Evolutionary conservation across 1,140 invertebrate genomes (phyloP).

Genomic region (Anoplolepis gracilipes): DNA sequence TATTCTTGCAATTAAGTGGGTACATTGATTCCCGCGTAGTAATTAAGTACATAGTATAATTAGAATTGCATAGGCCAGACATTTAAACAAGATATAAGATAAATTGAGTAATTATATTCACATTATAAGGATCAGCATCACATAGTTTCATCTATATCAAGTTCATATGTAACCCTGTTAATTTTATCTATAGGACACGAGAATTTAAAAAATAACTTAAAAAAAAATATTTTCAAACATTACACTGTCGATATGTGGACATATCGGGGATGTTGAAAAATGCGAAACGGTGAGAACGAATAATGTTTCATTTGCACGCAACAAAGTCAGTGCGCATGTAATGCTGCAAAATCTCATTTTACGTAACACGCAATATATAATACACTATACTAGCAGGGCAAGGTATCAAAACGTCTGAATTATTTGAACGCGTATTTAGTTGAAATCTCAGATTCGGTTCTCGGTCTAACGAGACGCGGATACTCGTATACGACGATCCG

Average conservation of each 20-base stretch:
- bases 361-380: too few species aligned
- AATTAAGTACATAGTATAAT: conserved; percentile 67
- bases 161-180: background rate
- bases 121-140: conserved; percentile 54
- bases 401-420: background rate
- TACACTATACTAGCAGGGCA: too few species aligned
- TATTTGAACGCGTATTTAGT: background rate
- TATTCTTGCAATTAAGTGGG: conserved; percentile 61
- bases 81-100: conserved; percentile 65
- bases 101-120: conserved; percentile 73
- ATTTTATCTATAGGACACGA: background rate
- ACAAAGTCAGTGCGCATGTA: background rate
- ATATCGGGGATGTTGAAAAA: background rate
- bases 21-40: conserved; percentile 45
- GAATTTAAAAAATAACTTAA: background rate
- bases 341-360: background rate
- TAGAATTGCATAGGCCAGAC: conserved; percentile 55
- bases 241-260: background rate
- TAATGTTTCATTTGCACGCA: background rate
- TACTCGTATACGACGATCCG: background rate
- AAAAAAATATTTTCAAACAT: background rate
- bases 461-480: background rate
- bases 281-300: background rate
- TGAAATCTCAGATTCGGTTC: background rate
- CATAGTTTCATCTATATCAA: background rate